Base-by-base conservation (phyloP, 2,888 invertebrate genomes). In the Drosophila putrida region DNA sequence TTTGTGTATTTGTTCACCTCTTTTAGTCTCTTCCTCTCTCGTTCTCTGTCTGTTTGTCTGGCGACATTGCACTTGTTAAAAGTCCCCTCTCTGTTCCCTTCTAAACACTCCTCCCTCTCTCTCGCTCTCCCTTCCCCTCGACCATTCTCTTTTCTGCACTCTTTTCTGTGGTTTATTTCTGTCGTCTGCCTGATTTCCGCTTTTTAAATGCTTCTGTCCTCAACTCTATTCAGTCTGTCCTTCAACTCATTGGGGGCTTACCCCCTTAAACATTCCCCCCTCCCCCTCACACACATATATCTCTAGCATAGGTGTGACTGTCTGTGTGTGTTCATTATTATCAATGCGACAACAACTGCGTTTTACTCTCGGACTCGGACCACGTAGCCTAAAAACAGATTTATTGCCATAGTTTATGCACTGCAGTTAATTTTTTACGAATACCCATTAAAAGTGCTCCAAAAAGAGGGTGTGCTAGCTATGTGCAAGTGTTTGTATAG, bases 151-250 rank as follows among this genome's bases (percentile, higher is more conserved):
- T 35, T 28, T 41, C n/a, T 31, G 36, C 57, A 53, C 46, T 53
- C 49, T 31, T 61, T 36, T 64, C 65, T 76, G 86, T 68, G 82
- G 75, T 71, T 77, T 79, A 79, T 77, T 85, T 88, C 74, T 72
- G 80, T 71, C 68, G 89, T 88, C 87, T 88, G 82, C 71, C 74
- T 81, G 75, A 86, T 87, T 88, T 86, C 85, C 85, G 84, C 76
- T 88, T 84, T 86, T 87, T 88, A 88, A 88, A 86, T 81, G 82
- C 76, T 80, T 79, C 83, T 74, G 70, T 50, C 43, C 62, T 64
- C 62, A 46, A 46, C 69, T 47, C 54, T n/a, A 39, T 41, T 25
- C 59, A 55, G 58, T 51, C 78, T 70, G 78, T 74, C 75, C 75
- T 77, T 78, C 75, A 74, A 59, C 68, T 62, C 54, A 20, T 27